Percentiles rank a stretch among this genome's conserved stretches.
Evolutionary conservation across 2,797 vertebrate species (phyloP).

Genomic region (Sebastes paucispinis): DNA sequence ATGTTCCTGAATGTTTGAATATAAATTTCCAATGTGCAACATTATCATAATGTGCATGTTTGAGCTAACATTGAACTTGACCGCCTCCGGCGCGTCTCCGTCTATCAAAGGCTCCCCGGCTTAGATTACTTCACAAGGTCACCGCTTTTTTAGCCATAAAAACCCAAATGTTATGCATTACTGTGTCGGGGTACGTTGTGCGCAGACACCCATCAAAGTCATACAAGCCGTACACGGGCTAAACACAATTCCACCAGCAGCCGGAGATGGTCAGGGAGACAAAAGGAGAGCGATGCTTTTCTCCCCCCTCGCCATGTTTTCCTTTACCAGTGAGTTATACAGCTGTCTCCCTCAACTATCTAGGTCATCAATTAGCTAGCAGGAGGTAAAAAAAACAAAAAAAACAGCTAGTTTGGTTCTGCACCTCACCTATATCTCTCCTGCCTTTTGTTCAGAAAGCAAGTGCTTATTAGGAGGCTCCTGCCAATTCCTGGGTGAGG

Average conservation of each 20-base stretch:
- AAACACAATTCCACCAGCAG: conserved; percentile 25
- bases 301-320: conserved; percentile 40
- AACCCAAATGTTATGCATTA: conserved; percentile 33
- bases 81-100: conserved; percentile 6
- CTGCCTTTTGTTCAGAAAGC: conserved; percentile 64
- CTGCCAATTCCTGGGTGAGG: conserved; percentile 63
- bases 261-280: conserved; percentile 47
- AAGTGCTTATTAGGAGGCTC: conserved; percentile 66
- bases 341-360: conserved; percentile 71
- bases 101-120: conserved; percentile 24
- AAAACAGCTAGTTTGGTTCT: conserved; percentile 56
- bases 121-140: conserved; percentile 47
- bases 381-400: conserved; percentile 38
- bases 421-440: conserved; percentile 64
- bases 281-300: conserved; percentile 32
- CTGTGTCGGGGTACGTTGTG: background rate
- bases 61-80: conserved; percentile 4
- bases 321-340: conserved; percentile 70
- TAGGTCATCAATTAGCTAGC: conserved; percentile 77
- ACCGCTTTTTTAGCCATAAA: conserved; percentile 6
- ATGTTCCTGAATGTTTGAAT: conserved; percentile 1
- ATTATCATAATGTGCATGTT: conserved; percentile 31
- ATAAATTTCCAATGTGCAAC: background rate
- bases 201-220: conserved; percentile 37
- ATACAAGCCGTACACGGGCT: conserved; percentile 5